phyloP scores from a whole-genome alignment of 2,113 vertebrate genomes.

The Oostethus manadensis region DNA sequence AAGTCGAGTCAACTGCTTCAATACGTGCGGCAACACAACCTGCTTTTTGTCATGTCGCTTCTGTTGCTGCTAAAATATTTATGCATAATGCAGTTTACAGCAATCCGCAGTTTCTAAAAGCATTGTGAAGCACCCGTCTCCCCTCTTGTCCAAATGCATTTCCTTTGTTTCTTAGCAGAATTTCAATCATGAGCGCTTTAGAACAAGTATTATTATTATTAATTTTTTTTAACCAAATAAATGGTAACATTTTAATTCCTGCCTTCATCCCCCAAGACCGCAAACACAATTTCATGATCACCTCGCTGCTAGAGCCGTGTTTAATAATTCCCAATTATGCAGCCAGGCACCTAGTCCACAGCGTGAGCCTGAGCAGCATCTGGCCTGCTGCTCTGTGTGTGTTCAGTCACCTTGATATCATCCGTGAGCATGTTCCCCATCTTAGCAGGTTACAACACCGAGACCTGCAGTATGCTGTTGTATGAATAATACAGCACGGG shows the following conservation, averaged over 20 bases:
- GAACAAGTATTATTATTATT: slow-evolving; percentile 54
- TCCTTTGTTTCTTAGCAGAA: slow-evolving; percentile 65
- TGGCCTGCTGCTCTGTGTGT: slow-evolving; percentile 53
- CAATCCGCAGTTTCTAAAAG: slow-evolving; percentile 50
- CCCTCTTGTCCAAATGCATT: slow-evolving; percentile 64
- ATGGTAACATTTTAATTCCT: slow-evolving; percentile 61
- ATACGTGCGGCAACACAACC: slow-evolving; percentile 1
- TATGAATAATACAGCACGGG: slow-evolving; percentile 73
- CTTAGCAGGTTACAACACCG: slow-evolving; percentile 58
- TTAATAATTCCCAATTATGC: slow-evolving; percentile 74
- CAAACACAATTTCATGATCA: slow-evolving; percentile 70
- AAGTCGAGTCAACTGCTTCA: background rate
- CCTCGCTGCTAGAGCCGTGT: slow-evolving; percentile 59
- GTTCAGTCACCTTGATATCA: slow-evolving; percentile 72
- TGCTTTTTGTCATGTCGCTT: slow-evolving; percentile 42
- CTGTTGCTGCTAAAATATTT: slow-evolving; percentile 61
- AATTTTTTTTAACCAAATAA: slow-evolving; percentile 37
- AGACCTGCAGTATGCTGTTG: slow-evolving; percentile 47
- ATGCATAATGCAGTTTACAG: slow-evolving; percentile 61
- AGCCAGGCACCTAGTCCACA: slow-evolving; percentile 60
- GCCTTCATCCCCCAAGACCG: slow-evolving; percentile 64
- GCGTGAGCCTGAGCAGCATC: slow-evolving; percentile 52
- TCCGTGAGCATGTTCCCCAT: slow-evolving; percentile 62
- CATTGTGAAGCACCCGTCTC: slow-evolving; percentile 52
- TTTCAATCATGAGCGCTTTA: slow-evolving; percentile 62